Conservation (phyloP, 2,113 vertebrate species). For the Otus sunia region DNA sequence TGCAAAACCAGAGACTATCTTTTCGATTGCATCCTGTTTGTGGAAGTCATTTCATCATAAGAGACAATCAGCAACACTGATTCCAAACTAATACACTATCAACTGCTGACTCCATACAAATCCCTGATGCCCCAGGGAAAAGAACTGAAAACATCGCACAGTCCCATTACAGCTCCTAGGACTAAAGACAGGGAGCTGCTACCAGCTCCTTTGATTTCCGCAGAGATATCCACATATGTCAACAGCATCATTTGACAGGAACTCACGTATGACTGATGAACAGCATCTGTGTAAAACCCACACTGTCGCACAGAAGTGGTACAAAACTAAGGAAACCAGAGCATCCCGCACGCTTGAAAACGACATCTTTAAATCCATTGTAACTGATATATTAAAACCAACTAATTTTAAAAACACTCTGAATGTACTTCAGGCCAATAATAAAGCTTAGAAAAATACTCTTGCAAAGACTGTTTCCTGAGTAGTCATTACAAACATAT, state of each 20-base stretch:
- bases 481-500: neutral
- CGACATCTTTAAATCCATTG: neutral
- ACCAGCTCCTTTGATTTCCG: neutral
- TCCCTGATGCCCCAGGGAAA: neutral
- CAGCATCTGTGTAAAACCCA: neutral
- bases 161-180: neutral
- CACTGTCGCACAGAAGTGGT: rapidly evolving
- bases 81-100: neutral
- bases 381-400: neutral
- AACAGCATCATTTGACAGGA: neutral
- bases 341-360: neutral
- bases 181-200: neutral
- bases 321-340: neutral
- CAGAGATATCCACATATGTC: rapidly evolving
- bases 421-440: neutral
- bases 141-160: rapidly evolving
- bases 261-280: neutral
- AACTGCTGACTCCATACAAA: neutral
- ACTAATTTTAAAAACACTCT: neutral
- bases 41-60: neutral
- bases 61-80: neutral
- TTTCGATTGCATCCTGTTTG: neutral
- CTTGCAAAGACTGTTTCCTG: neutral
- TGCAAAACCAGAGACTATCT: neutral
- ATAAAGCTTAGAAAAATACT: neutral